phyloP scores from a whole-genome alignment of 53 echinoderm and acorn worm genomes.

The Antedon mediterranea region DNA sequence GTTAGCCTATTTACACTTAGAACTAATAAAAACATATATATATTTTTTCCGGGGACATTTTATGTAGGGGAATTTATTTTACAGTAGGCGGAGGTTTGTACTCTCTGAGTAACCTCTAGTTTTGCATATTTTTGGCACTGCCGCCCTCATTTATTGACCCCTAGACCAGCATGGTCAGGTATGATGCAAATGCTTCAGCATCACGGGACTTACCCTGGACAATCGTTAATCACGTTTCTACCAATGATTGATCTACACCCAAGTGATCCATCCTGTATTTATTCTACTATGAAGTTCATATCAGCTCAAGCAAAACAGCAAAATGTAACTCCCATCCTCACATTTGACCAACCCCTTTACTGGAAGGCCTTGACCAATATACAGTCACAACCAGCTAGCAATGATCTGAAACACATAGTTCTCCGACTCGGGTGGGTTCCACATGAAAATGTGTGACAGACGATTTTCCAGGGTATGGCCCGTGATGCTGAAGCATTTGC shows the following conservation, averaged over 20 bases:
- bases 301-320: slow-evolving; percentile 2
- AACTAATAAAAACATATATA: too few relatives aligned
- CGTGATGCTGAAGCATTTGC: too few relatives aligned
- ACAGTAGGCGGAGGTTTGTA: too few relatives aligned
- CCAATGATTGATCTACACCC: slow-evolving; percentile 15
- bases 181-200: too few relatives aligned
- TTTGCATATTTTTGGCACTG: too few relatives aligned
- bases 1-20: too few relatives aligned
- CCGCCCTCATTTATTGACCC: too few relatives aligned
- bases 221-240: not conserved
- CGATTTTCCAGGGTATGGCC: too few relatives aligned
- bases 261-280: slow-evolving; percentile 2
- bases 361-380: slow-evolving; percentile 12
- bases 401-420: slow-evolving; percentile 11
- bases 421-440: slow-evolving; percentile 33
- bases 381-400: not conserved
- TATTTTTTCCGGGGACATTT: too few relatives aligned
- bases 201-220: too few relatives aligned
- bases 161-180: slow-evolving; percentile 10
- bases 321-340: not conserved
- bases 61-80: too few relatives aligned
- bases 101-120: too few relatives aligned
- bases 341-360: slow-evolving; percentile 2
- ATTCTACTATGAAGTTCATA: not conserved
- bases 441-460: slow-evolving; percentile 38